phyloP scores from a whole-genome alignment of 1,140 invertebrate species.

The Drosophila erecta region DNA sequence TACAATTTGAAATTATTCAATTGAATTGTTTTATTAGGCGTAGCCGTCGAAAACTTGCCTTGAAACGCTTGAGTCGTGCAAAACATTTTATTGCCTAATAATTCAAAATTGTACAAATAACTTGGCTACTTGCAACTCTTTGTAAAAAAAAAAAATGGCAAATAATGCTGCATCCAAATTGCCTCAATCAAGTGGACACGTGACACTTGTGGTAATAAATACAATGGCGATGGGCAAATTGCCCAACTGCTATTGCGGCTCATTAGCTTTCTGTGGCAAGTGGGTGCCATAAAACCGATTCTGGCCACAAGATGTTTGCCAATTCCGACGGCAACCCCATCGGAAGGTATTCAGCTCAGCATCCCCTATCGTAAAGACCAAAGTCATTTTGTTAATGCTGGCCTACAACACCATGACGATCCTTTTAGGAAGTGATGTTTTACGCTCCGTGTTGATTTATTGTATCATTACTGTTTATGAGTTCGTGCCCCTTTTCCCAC shows the following conservation, averaged over 20 bases:
- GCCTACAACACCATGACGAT: conserved; percentile 59
- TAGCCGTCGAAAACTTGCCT: conserved; percentile 4
- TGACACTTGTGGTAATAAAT: conserved; percentile 75
- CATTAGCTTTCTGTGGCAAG: conserved; percentile 74
- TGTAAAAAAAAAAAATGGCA: conserved; percentile 55
- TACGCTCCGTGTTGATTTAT: conserved; percentile 66
- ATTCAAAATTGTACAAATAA: conserved; percentile 32
- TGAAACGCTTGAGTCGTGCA: conserved; percentile 21
- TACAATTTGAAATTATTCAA: background rate
- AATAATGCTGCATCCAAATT: conserved; percentile 60
- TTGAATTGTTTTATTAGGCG: conserved; percentile 27
- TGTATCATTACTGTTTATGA: conserved; percentile 64
- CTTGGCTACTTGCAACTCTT: conserved; percentile 27
- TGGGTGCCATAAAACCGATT: conserved; percentile 42
- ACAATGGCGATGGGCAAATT: conserved; percentile 49
- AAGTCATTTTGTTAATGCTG: conserved; percentile 67
- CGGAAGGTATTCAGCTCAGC: conserved; percentile 24
- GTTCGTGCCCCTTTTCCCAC: conserved; percentile 37
- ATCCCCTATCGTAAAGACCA: conserved; percentile 64
- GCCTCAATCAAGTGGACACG: conserved; percentile 67
- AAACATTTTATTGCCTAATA: conserved; percentile 35
- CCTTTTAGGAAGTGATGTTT: conserved; percentile 58
- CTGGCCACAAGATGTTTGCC: conserved; percentile 13
- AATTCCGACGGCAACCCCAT: conserved; percentile 16
- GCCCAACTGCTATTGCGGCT: conserved; percentile 69